Evolutionary conservation across 2,797 vertebrate species (phyloP).

Genomic region (Lutjanus campechanus): DNA sequence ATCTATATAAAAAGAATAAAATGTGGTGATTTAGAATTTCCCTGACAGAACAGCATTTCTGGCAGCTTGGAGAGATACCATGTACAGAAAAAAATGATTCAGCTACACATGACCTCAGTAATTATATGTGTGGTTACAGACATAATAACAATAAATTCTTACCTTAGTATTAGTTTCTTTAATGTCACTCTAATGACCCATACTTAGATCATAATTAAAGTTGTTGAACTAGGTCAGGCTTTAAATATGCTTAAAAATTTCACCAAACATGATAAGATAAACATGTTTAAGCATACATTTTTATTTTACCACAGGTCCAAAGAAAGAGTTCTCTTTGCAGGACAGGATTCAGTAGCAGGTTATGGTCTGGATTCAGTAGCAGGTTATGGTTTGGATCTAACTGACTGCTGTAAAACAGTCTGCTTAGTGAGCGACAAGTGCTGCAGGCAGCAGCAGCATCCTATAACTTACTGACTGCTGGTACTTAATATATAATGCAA

Average conservation of each 20-base stretch:
- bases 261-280: not conserved
- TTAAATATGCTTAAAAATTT: not conserved
- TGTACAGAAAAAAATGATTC: not conserved
- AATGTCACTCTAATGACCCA: not conserved
- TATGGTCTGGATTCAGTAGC: slow-evolving; percentile 69
- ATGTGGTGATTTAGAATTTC: not conserved
- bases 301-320: slow-evolving; percentile 14
- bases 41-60: not conserved
- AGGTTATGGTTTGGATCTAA: slow-evolving; percentile 88
- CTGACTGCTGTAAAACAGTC: slow-evolving; percentile 85
- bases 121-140: not conserved
- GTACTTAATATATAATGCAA: slow-evolving; percentile 99
- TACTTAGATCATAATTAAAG: not conserved
- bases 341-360: slow-evolving; percentile 73
- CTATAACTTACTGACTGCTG: slow-evolving; percentile 98
- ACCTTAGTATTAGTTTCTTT: not conserved
- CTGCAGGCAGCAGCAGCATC: slow-evolving; percentile 89
- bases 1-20: not conserved
- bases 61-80: not conserved
- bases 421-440: slow-evolving; percentile 81
- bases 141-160: too few species aligned
- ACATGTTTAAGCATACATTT: slow-evolving; percentile 5
- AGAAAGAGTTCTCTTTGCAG: slow-evolving; percentile 49
- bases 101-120: not conserved
- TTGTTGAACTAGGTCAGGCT: not conserved